Evolutionary conservation across 2,113 vertebrate species (phyloP), one percentile per base, ranked within the genome.

Genomic region (Hoplias malabaricus): DNA sequence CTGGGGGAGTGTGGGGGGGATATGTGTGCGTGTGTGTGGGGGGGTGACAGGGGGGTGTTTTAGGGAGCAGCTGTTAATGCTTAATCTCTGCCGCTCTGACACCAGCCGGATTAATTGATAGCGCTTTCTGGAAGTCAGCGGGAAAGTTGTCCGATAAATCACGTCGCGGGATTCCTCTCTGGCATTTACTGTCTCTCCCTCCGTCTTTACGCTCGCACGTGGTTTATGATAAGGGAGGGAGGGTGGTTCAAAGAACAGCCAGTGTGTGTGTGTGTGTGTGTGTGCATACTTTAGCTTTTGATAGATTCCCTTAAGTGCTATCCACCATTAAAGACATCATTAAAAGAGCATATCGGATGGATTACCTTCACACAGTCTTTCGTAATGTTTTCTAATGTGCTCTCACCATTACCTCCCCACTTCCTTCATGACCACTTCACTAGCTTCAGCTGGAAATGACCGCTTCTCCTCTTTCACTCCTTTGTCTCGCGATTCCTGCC

Each of bases 71-170:
- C 93, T 92, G 92, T 83, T 82, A 86, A 87, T 74, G 87, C 89
- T 93, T 92, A 90, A 92, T 93, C 92, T 93, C 89, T 77, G 82
- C 81, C 59, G 57, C 75, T 85, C 88, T 92, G 91, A 93, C 90
- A 91, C 88, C 75, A 81, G 87, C 88, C 90, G 88, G 91, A 92
- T 92, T 93, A 92, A 92, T 91, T 90, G 91, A 92, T 90, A 86
- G 88, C 84, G 79, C 87, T 90, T 87, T 90, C 89, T 91, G 87
- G 87, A 89, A 90, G 87, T 88, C 87, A 86, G 89, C 85, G 88
- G 84, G 88, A 91, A 92, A 91, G 88, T 91, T 91, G 91, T 90
- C 89, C 88, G 83, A 91, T 92, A 92, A 92, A 92, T 92, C 89
- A 92, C 84, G 74, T 78, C 75, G 85, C 77, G 85, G 85, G 87